Base-by-base conservation (phyloP, 2,888 invertebrate genomes). In the Chymomyza fuscimana region DNA sequence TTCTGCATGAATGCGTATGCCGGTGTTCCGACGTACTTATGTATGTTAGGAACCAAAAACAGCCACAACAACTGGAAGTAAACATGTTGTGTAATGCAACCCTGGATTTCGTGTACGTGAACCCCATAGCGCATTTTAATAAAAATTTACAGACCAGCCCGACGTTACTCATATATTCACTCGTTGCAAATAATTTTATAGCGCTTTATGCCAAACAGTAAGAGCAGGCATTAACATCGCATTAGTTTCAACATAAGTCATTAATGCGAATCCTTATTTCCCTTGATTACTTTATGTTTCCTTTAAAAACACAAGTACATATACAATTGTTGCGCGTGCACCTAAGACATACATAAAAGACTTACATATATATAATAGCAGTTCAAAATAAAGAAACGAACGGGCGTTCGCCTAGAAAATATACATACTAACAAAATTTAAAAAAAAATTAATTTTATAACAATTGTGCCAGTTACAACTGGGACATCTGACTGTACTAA, bases 71-170 rank as follows among this genome's bases (percentile, higher is more conserved):
- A 60, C 32, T 60, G 60, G 32, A 32, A 60, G 60, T n/a, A n/a
- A 60, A 40, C 86, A 82, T 89, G 90, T 89, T 89, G 90, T 89
- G 89, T 89, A 86, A 88, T 90, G 89, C 89, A 89, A 90, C 89
- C 89, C 89, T 89, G 89, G 89, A 89, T 89, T 89, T 89, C 89
- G 89, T 89, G 89, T 84, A 84, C 83, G 87, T 84, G 79, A 84
- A 85, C 89, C 88, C 86, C 86, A 83, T 89, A 89, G 90, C 90
- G 89, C 89, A 89, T 67, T 72, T 82, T 76, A 74, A 73, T 32
- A 79, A 83, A 81, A 75, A 82, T 77, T 79, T 80, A 73, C 80
- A 71, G 63, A 65, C 59, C 54, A 46, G 67, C 40, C 69, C 40
- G 65, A 65, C 74, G 60, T 65, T 59, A 51, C 67, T 62, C 66